Percentiles rank a stretch among this genome's conserved stretches.
Evolutionary conservation across 2,113 vertebrate genomes (phyloP).

Genomic region (Galeopterus variegatus): DNA sequence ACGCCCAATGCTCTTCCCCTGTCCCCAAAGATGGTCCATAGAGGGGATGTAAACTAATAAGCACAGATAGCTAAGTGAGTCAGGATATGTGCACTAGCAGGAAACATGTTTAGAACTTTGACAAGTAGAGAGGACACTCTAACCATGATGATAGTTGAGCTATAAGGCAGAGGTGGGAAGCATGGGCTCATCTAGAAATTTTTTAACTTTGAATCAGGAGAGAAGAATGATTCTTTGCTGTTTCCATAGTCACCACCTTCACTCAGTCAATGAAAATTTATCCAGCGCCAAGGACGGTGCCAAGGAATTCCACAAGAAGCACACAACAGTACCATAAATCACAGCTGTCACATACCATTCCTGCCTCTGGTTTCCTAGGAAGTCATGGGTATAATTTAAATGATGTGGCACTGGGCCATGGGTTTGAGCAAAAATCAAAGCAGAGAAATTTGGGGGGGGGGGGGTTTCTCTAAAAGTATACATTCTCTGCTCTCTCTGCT

Average conservation of each 20-base stretch:
- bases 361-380: not conserved
- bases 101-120: not conserved
- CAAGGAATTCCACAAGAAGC: not conserved
- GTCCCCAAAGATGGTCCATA: not conserved
- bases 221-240: not conserved
- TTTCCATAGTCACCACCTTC: not conserved
- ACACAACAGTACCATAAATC: not conserved
- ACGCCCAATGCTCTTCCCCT: not conserved
- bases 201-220: not conserved
- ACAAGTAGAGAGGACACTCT: not conserved
- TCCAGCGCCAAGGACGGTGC: not conserved
- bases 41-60: not conserved
- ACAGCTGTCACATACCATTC: not conserved
- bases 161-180: not conserved
- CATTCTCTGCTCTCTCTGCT: too few species aligned
- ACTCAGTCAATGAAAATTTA: not conserved
- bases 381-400: not conserved
- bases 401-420: not conserved
- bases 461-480: not conserved
- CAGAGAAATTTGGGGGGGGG: too few species aligned
- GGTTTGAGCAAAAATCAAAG: not conserved
- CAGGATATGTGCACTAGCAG: not conserved
- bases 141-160: not conserved
- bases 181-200: not conserved
- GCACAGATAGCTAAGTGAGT: too few species aligned